Evolutionary conservation across 2,888 invertebrate genomes (phyloP).

Genomic region (Lasioglossum calceatum): DNA sequence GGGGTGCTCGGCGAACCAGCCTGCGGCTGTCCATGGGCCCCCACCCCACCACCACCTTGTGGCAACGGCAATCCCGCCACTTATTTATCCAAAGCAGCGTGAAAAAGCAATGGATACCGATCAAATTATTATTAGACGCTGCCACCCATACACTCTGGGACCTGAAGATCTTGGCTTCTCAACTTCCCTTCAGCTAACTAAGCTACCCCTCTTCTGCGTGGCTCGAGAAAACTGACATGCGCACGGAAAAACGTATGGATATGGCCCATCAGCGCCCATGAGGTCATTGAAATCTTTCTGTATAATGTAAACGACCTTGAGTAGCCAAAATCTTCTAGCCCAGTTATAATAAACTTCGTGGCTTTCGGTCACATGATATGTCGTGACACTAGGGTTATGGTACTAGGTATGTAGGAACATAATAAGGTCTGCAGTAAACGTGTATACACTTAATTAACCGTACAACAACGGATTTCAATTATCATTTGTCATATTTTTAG

Average conservation of each 20-base stretch:
- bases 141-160: neutral
- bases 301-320: neutral
- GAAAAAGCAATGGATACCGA: slow-evolving; percentile 48
- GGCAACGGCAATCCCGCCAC: slow-evolving; percentile 85
- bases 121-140: slow-evolving; percentile 31
- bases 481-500: neutral
- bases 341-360: neutral
- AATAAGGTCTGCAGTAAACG: neutral
- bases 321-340: slow-evolving; percentile 8
- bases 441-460: slow-evolving; percentile 33
- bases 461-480: neutral
- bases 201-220: neutral
- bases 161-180: neutral
- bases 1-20: slow-evolving; percentile 82
- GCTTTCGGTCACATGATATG: neutral
- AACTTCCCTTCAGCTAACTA: neutral
- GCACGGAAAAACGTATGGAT: neutral
- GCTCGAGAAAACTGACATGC: neutral
- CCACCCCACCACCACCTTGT: slow-evolving; percentile 86
- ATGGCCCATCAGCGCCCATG: neutral
- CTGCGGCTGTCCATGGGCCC: slow-evolving; percentile 85
- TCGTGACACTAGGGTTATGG: neutral
- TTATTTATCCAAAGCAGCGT: slow-evolving; percentile 70
- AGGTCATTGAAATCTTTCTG: neutral
- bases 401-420: neutral